A percentile compares a stretch with the other conserved stretches of the same genome.
Conservation (phyloP, 1,140 invertebrate genomes). For the Pseudoatta argentina region DNA sequence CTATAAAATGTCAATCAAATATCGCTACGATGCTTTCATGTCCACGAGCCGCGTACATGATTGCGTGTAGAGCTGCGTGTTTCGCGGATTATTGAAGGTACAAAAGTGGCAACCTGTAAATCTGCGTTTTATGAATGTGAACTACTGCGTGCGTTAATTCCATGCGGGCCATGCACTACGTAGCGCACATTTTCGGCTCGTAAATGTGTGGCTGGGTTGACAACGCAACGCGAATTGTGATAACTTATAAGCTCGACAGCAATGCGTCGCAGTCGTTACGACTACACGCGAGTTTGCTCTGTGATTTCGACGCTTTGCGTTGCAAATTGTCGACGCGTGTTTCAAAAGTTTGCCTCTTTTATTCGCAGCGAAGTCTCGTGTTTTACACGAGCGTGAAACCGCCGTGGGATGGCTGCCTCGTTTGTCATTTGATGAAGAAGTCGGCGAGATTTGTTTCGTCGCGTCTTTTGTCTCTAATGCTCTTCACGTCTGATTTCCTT, state of each 20-base stretch:
- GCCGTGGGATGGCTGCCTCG: neutral
- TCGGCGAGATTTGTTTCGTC: neutral
- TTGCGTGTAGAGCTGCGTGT: neutral
- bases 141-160: neutral
- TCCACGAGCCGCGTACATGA: neutral
- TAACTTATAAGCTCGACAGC: slow-evolving; percentile 34
- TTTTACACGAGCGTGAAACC: neutral
- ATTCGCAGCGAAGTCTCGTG: neutral
- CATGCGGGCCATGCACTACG: too few relatives aligned
- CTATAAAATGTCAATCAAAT: slow-evolving; percentile 21
- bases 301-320: slow-evolving; percentile 37
- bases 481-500: neutral
- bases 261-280: slow-evolving; percentile 26
- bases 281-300: neutral
- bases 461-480: neutral
- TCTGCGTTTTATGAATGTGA: slow-evolving; percentile 27
- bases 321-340: slow-evolving; percentile 14
- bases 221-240: slow-evolving; percentile 7
- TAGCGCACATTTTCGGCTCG: slow-evolving; percentile 7
- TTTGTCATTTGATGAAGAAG: slow-evolving; percentile 8
- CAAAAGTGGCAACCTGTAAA: slow-evolving; percentile 27
- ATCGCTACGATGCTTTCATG: neutral
- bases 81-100: slow-evolving; percentile 4
- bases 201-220: slow-evolving; percentile 15
- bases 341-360: slow-evolving; percentile 20